Base-by-base conservation (phyloP, 2,113 vertebrate species). In the Nansenia antarctica region DNA sequence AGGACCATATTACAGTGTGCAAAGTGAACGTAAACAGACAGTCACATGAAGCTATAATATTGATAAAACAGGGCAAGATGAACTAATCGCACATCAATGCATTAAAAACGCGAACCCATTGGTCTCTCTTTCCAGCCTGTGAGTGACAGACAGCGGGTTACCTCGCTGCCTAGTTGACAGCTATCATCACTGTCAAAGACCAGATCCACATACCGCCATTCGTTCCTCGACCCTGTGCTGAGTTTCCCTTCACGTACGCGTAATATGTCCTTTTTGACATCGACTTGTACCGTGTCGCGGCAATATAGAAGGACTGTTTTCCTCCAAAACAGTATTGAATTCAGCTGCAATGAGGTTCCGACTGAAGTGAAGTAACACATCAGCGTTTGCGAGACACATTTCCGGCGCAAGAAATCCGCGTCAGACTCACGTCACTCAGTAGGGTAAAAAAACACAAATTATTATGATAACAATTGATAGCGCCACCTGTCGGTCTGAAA, bases 121-220 rank as follows among this genome's bases (percentile, higher is more conserved):
- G n/a, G n/a, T n/a, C n/a, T n/a, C n/a, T n/a, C n/a, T n/a, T n/a
- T n/a, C n/a, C n/a, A n/a, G n/a, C n/a, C n/a, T n/a, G n/a, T n/a
- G n/a, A n/a, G n/a, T n/a, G n/a, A n/a, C n/a, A n/a, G n/a, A n/a
- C n/a, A n/a, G n/a, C n/a, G n/a, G n/a, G n/a, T n/a, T n/a, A n/a
- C n/a, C n/a, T n/a, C n/a, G n/a, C n/a, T n/a, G n/a, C n/a, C n/a
- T n/a, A n/a, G n/a, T n/a, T n/a, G n/a, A n/a, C n/a, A n/a, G n/a
- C n/a, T n/a, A 4, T 29, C 9, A 30, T 15, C 20, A 12, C 29
- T 65, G 6, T 12, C 31, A 14, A 54, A 34, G 26, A 66, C 0
- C 1, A 64, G 3, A 64, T n/a, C 39, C 5, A 52, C 89, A 84
- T 79, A 90, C 89, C 87, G 89, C 84, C 89, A 90, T 90, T 47